A percentile compares a stretch with the other conserved stretches of the same genome.
Conservation (phyloP, 1,140 invertebrate genomes). For the Paracyclopina nana region DNA sequence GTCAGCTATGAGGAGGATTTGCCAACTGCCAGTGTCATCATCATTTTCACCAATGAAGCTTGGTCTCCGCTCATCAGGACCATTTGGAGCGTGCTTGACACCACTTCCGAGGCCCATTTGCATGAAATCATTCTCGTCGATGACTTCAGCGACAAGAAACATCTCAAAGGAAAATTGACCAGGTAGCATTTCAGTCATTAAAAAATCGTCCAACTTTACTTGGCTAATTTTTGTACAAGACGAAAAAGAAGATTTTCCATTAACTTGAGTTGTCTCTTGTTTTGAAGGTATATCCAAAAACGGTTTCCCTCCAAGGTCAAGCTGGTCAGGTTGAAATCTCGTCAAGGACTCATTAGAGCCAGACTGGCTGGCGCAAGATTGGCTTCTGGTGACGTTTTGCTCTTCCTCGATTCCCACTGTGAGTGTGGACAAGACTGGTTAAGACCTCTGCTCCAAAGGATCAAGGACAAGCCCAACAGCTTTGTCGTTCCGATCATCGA, state of each 20-base stretch:
- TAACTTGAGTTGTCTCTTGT: not conserved
- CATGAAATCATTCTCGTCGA: slow-evolving; percentile 74
- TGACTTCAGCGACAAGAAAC: slow-evolving; percentile 51
- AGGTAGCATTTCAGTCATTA: not conserved
- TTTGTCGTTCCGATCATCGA: slow-evolving; percentile 83
- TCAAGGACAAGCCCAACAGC: slow-evolving; percentile 50
- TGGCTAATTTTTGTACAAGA: not conserved
- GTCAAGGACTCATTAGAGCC: slow-evolving; percentile 64
- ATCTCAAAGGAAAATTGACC: slow-evolving; percentile 9
- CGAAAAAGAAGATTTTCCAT: slow-evolving; percentile 18
- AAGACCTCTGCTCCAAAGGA: slow-evolving; percentile 60
- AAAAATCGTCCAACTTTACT: not conserved
- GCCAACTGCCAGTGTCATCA: slow-evolving; percentile 43
- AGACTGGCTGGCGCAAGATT: slow-evolving; percentile 52
- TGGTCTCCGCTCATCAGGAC: slow-evolving; percentile 62
- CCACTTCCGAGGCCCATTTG: slow-evolving; percentile 24
- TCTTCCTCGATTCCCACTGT: slow-evolving; percentile 93
- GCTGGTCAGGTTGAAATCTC: slow-evolving; percentile 47
- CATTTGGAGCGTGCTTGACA: slow-evolving; percentile 62
- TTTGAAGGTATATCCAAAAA: slow-evolving; percentile 6
- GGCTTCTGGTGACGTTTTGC: slow-evolving; percentile 56
- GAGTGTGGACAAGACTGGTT: slow-evolving; percentile 64
- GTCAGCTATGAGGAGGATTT: slow-evolving; percentile 33
- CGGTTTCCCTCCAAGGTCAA: slow-evolving; percentile 37
- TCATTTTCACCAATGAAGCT: slow-evolving; percentile 78